Evolutionary conservation across 2,888 invertebrate genomes (phyloP), one percentile per base, ranked within the genome.

Genomic region (Megastigmus dorsalis): DNA sequence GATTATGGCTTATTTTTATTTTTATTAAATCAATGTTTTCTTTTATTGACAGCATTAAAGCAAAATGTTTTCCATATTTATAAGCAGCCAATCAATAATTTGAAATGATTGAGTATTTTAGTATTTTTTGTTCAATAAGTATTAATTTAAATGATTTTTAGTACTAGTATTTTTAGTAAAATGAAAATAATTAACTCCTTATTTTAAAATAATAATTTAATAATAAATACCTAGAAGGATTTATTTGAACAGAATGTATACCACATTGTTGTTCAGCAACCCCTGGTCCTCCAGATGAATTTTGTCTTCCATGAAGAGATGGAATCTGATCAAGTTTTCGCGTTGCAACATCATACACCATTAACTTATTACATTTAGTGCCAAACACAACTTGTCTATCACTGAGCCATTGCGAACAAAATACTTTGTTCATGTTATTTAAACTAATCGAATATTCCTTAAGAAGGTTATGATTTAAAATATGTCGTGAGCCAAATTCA

Each of bases 361-460:
- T 94, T 78, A 98, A 89, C 92, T 97, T 97, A 89, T 98, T 98
- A 89, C 98, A 98, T 89, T 98, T 98, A 62, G 98, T 98, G 66
- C 98, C 98, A 88, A 97, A 97, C 23, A 97, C 96, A 71, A 98
- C 95, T 90, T 97, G 97, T 82, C 96, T 92, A 89, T 97, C 96
- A 80, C 96, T 96, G 43, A 98, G 91, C 98, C 98, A 98, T 87
- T 97, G 95, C 0, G 97, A 97, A 87, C 97, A 97, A 90, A 98
- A 98, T 74, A 96, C 95, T 89, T 96, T 96, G 89, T 96, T 96
- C 91, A 96, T 94, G 88, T 94, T 95, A 80, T 94, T 95, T 77
- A 96, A 90, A 85, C 92, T 93, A 83, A 96, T 92, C 9, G 95
- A 93, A 23, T 94, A 94, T 89, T 96, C 96, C 81, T 94, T 93